Evolutionary conservation across 2,888 invertebrate species (phyloP).

Genomic region (Saturnia pavonia): DNA sequence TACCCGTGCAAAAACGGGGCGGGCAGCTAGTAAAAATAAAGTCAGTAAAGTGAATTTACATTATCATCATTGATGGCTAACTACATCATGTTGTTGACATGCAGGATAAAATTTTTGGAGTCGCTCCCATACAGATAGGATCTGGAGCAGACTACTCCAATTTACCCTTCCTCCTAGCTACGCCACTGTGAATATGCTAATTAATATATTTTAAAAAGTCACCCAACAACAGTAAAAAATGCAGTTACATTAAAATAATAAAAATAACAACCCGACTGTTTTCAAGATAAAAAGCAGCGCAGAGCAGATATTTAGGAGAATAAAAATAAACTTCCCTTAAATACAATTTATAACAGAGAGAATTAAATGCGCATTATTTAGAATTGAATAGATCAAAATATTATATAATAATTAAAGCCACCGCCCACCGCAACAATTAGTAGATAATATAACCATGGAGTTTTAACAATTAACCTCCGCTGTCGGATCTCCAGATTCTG

Average conservation of each 20-base stretch:
- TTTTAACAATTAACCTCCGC: constrained; percentile 12
- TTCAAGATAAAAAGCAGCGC: not conserved
- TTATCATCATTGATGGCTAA: too few species aligned
- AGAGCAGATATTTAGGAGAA: not conserved
- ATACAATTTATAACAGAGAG: not conserved
- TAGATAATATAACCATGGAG: constrained; percentile 23
- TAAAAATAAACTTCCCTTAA: not conserved
- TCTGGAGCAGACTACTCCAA: too few species aligned
- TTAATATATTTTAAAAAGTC: not conserved
- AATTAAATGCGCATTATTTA: not conserved
- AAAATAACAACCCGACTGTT: not conserved
- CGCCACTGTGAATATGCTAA: too few species aligned
- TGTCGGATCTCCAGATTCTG: constrained; percentile 29
- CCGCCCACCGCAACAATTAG: constrained; percentile 15
- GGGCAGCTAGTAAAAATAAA: too few species aligned
- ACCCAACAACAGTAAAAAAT: not conserved
- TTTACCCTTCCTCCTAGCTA: too few species aligned
- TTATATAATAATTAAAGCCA: not conserved
- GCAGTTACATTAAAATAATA: not conserved
- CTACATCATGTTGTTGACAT: too few species aligned
- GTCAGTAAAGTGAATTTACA: too few species aligned
- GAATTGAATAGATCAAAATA: not conserved
- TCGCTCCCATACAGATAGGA: too few species aligned
- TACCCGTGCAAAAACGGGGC: too few species aligned
- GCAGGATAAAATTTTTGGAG: too few species aligned